These are phyloP conservation scores for Cavia porcellus DNA, from an alignment of 2,113 vertebrate genomes.

Conservation along the genomic window DNA sequence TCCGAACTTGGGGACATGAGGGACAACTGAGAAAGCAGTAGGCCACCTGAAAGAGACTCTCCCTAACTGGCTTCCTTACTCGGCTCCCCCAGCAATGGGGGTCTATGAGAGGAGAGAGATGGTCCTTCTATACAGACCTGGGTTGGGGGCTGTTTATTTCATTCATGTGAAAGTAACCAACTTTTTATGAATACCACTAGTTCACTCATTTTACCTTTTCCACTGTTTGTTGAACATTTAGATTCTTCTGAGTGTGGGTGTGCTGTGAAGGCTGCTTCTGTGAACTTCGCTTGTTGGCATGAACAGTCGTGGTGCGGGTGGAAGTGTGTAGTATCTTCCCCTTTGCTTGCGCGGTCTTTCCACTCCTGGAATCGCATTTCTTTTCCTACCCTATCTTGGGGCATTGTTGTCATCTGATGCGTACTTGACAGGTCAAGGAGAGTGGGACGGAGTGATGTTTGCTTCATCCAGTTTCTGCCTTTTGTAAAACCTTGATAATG, in stretches of 20 bases:
- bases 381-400: background rate
- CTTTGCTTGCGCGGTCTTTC: too few species aligned
- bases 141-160: background rate
- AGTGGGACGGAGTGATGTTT: background rate
- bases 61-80: too few species aligned
- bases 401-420: background rate
- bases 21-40: background rate
- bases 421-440: background rate
- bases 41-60: background rate
- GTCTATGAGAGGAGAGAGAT: background rate
- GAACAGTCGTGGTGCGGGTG: background rate
- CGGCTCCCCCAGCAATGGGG: background rate
- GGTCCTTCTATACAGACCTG: background rate
- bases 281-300: background rate
- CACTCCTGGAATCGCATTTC: background rate
- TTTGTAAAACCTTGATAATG: background rate
- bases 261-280: background rate
- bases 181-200: background rate
- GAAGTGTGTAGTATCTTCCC: background rate
- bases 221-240: background rate
- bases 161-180: background rate
- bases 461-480: background rate
- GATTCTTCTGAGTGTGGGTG: background rate
- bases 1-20: background rate
- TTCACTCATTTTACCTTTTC: slow-evolving; percentile 15